Base-by-base conservation (phyloP, 2,888 invertebrate species). In the Calameuta filiformis region DNA sequence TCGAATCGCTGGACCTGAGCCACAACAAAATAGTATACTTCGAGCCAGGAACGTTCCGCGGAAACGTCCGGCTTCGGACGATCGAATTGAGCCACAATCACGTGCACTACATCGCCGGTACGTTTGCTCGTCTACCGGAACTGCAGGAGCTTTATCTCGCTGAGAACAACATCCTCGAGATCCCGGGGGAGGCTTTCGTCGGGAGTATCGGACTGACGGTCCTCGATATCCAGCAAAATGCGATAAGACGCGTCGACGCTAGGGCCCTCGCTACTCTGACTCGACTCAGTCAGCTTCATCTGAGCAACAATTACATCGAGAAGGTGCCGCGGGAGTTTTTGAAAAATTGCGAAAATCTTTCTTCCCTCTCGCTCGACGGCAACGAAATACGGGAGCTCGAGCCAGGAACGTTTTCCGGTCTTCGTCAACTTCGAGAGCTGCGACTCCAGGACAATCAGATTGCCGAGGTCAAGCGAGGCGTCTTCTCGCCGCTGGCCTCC, bases 31-130 rank as follows among this genome's bases (percentile, higher is more conserved):
- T 97, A 79, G 95, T 96, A 15, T 94, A 94, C 81, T 92, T 98
- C 79, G 95, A 96, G 83, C 93, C 95, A 75, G 93, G 93, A 77
- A 95, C 96, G 23, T 97, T 98, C 92, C 94, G 94, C 82, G 93
- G 92, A 80, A 97, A 97, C 90, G 94, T 94, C 83, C 94, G 95
- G 76, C 92, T 98, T 84, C 94, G 95, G 81, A 96, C 96, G 0
- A 95, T 98, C 85, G 98, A 98, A 91, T 92, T 98, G 83, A 97
- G 96, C 88, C 96, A 97, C 89, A 98, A 98, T 91, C 98, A 98
- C 90, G 94, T 98, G 73, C 97, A 97, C 91, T 94, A 95, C 84
- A 95, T 98, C 33, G 94, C 95, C 81, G 97, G 97, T 0, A 95
- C 97, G 1, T 97, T 98, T 91, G 94, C 96, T 35, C 95, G 95